Base-by-base conservation (phyloP, 2,797 vertebrate species). In the Cryptoblepharus egeriae region DNA sequence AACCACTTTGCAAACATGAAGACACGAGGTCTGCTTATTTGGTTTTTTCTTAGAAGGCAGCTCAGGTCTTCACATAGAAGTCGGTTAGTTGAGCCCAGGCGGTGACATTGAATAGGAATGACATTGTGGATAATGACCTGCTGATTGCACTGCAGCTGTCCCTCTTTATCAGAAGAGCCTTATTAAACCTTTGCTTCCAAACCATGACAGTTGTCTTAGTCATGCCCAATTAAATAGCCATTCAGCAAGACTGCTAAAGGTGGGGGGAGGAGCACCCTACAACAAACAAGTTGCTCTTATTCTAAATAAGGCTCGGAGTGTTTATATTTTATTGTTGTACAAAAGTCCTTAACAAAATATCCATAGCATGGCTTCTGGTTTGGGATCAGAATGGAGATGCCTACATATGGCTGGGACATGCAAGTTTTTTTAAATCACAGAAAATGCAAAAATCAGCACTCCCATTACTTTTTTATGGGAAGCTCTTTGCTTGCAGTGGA, bases 51-150 rank as follows among this genome's bases (percentile, higher is more conserved):
- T 22, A 30, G 55, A 68, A 79, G 39, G 63, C 30, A 22, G 74
- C 71, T 75, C 35, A 18, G 60, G 49, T 75, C 80, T 75, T 82
- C 63, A 79, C 69, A 64, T 64, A 75, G 64, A 75, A 82, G 55
- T 79, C 42, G 82, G 39, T 73, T 64, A 82, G 85, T 70, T 61
- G 80, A 82, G 76, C 60, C 80, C 75, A 65, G 71, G 71, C 85
- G 20, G 37, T 88, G 87, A 85, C 83, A 83, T 69, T 88, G 87
- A 88, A 79, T 82, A 72, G 78, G 70, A 87, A 84, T 78, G 86
- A 84, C 86, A 87, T 85, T 87, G 83, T 79, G 79, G 83, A 83
- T 88, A 88, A 88, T 88, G 88, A 89, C 83, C 85, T 87, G 81
- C 77, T 90, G 84, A 90, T 90, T 90, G 1, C 4, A 8, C 77